Base-by-base conservation (phyloP, 2,113 vertebrate species). In the Agapornis roseicollis region DNA sequence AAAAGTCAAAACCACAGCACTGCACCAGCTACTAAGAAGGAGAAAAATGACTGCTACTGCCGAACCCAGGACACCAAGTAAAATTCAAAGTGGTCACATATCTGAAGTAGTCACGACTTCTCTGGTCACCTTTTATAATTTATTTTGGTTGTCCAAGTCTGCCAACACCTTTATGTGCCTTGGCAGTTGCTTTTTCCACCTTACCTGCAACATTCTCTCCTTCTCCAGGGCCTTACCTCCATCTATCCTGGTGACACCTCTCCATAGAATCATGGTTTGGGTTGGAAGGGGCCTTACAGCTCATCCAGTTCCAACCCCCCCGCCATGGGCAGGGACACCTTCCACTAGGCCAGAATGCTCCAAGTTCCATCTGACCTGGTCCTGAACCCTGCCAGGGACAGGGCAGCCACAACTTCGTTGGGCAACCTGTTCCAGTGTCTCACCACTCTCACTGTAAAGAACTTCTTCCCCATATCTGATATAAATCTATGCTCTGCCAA, bases 21-120 rank as follows among this genome's bases (percentile, higher is more conserved):
- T 46, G 44, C 44, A 46, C 18, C 44, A 46, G 17, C 44, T 46
- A 19, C 44, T 19, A 46, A 46, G 44, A 46, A 46, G 17, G 44
- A 46, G 9, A 46, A 46, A 46, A 46, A 46, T 46, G 17, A 46
- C 44, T 46, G 18, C 44, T 46, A 46, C 44, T 46, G 44, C 42
- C 17, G 42, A 44, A 44, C 42, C 42, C 44, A 46, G 8, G 44
- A 19, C 44, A 46, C 35, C 15, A 71, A 25, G 31, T 52, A 56
- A 74, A 77, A 71, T 41, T 74, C 25, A 56, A 28, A 86, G 31
- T 11, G 17, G 22, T 63, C 37, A 72, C 12, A 80, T 22, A 68
- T 4, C 1, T 18, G 9, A 65, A 80, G 31, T 1, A 52, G 19
- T 39, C 28, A n/a, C 0, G 2, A 55, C 25, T 61, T 66, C 33